Conservation (phyloP, 2,797 vertebrate genomes). For the Poecilia wingei region DNA sequence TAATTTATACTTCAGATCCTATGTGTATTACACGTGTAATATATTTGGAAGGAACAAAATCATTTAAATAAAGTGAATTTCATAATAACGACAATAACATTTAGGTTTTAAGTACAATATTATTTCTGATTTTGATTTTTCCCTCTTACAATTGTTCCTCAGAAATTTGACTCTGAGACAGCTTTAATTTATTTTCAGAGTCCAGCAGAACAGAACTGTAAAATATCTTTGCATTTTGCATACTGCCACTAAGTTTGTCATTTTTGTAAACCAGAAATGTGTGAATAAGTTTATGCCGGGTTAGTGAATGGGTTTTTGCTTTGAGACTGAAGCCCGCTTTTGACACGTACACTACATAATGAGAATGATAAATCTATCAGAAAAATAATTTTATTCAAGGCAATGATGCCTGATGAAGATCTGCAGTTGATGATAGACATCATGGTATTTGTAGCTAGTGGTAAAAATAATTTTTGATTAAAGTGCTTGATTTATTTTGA, state of each 20-base stretch:
- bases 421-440: background rate
- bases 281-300: background rate
- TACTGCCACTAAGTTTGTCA: background rate
- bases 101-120: background rate
- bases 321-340: background rate
- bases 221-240: background rate
- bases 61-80: background rate
- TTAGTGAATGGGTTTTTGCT: background rate
- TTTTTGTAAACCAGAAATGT: background rate
- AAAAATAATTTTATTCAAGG: background rate
- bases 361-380: background rate
- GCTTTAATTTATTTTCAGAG: background rate
- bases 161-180: background rate
- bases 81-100: background rate
- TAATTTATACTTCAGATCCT: background rate
- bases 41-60: background rate
- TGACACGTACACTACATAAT: background rate
- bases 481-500: background rate
- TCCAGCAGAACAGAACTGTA: background rate
- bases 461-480: background rate
- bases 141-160: background rate
- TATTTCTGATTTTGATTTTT: background rate
- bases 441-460: background rate
- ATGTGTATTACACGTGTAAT: background rate
- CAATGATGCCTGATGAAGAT: background rate